Evolutionary conservation across 2,888 invertebrate species (phyloP), one percentile per base, ranked within the genome.

Genomic region (Meganola albula): DNA sequence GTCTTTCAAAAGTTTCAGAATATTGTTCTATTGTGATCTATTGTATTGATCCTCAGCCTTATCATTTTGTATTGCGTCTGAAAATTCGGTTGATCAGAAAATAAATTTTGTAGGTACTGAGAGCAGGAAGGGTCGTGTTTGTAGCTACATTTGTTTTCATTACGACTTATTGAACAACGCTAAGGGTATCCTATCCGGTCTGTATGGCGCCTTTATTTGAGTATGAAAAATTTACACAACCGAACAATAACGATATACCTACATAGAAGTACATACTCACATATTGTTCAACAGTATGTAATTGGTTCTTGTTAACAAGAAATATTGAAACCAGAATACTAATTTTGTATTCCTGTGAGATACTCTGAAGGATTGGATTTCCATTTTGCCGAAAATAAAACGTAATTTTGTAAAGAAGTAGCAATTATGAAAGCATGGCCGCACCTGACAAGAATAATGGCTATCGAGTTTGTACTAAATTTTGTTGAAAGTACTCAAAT

Each of bases 141-240:
- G 63, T 61, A 63, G 67, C 62, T 64, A 70, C 71, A 74, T 76
- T 74, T 74, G 70, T 77, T 76, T 72, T 72, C 68, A 75, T 75
- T 73, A 70, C 67, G 66, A 67, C 63, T 69, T 75, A 77, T 75
- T 68, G 68, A 70, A 66, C 69, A 60, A 56, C 53, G 49, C 40
- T 37, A 47, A 50, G 59, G 56, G 52, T 53, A 49, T 58, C 61
- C 54, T 57, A 48, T 60, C 44, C 58, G 53, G 53, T 53, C 58
- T 58, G 60, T 52, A 54, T 57, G 53, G 48, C 53, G 53, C 56
- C 59, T 63, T 64, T 69, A 68, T 69, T 65, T 64, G 63, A 67
- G 62, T 62, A 64, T 62, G 53, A 66, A 66, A 62, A 48, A 49
- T 53, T 51, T 50, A 48, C 41, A 37, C 51, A 48, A 57, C 46